Base-by-base conservation (phyloP, 2,888 invertebrate species). In the Micoletzkya japonica region DNA sequence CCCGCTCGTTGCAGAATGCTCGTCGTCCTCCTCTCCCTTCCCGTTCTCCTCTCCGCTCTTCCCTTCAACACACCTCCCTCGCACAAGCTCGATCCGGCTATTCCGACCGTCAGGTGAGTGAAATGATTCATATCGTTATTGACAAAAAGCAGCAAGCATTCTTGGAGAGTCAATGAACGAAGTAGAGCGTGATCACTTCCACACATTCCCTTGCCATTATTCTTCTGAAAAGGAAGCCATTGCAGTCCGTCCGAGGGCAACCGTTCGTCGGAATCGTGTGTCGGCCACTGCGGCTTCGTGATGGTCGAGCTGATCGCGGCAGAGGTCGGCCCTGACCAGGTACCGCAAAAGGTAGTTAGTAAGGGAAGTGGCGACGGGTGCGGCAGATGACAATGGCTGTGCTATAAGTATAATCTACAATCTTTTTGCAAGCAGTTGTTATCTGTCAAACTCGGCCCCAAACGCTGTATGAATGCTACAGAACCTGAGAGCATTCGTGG, bases 201-300 rank as follows among this genome's bases (percentile, higher is more conserved):
- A n/a, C n/a, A n/a, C n/a, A n/a, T n/a, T n/a, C n/a, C n/a, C n/a
- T n/a, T n/a, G n/a, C n/a, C n/a, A n/a, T 44, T 20, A 44, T 20
- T 44, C 20, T 14, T 20, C 44, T 44, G 44, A 52, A 52, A 52
- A 24, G 20, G 37, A 3, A 26, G 44, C 30, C 26, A 34, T 44
- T 32, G n/a, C 59, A 49, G 52, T 39, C 49, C 49, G 24, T 36
- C 50, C 32, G 34, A 50, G 24, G 50, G 28, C 1, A 66, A 64
- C 28, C 34, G 50, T 10, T 69, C 44, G 3, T 50, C 81, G 0
- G 83, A 83, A 66, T 83, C 83, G 3, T 83, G 83, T 59, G 77
- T 81, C 30, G 83, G 83, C 2, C 82, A 83, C 59, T 83, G 83
- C 58, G 81, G 83, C 30, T 79, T 83, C 71, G 64, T 71, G 14